Conservation (phyloP, 2,888 invertebrate species). For the Dyspetes luteomarginatus region DNA sequence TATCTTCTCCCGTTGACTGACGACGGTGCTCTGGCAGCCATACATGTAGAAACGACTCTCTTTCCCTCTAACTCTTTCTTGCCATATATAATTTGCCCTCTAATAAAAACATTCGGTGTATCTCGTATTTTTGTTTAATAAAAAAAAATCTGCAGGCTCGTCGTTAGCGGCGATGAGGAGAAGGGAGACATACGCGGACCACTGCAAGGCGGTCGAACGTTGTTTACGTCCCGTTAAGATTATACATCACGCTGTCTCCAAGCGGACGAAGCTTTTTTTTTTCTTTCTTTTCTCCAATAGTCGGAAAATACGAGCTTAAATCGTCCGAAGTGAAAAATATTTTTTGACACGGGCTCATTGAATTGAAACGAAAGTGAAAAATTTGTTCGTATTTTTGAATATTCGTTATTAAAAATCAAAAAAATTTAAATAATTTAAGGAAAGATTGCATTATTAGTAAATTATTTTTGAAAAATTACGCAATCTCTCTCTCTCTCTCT, state of each 20-base stretch:
- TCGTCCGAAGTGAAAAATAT: neutral
- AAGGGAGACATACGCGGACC: too few species aligned
- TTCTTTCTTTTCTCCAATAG: neutral
- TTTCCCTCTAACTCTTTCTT: neutral
- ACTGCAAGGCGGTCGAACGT: slow-evolving; percentile 15
- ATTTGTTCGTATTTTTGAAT: neutral
- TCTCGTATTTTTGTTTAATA: slow-evolving; percentile 6
- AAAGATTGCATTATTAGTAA: too few species aligned
- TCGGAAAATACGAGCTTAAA: neutral
- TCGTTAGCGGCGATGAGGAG: too few species aligned
- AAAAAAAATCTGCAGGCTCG: slow-evolving; percentile 24
- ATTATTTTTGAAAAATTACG: too few species aligned
- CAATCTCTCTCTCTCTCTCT: too few species aligned
- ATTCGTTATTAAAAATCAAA: neutral
- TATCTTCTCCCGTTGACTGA: slow-evolving; percentile 45
- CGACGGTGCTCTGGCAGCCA: neutral
- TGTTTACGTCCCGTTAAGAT: slow-evolving; percentile 45
- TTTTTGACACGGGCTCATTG: neutral
- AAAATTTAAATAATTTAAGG: neutral
- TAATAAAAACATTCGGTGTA: slow-evolving; percentile 37
- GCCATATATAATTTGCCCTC: slow-evolving; percentile 8
- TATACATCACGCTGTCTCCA: slow-evolving; percentile 2
- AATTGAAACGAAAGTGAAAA: too few species aligned
- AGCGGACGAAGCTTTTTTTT: neutral
- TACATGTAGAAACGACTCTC: neutral